A percentile compares a stretch with the other conserved stretches of the same genome.
Conservation (phyloP, 2,888 invertebrate species). For the Drosophila prostipennis region DNA sequence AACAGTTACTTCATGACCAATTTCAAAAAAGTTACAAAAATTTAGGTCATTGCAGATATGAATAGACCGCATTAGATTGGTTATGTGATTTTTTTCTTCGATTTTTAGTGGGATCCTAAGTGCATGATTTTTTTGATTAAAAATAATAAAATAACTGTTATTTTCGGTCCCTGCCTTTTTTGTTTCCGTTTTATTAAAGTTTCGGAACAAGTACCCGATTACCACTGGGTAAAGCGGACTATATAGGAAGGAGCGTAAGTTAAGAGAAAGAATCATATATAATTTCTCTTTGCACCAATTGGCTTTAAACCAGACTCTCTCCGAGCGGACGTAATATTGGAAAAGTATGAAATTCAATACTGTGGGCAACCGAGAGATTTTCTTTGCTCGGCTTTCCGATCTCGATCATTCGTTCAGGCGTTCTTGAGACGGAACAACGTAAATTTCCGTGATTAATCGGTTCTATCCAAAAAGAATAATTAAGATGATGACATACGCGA, state of each 20-base stretch:
- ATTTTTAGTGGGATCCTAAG: too few species aligned
- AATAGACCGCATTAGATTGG: too few species aligned
- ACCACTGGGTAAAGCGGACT: background rate
- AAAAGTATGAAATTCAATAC: background rate
- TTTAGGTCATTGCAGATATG: too few species aligned
- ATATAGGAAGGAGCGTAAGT: background rate
- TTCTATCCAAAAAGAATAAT: background rate
- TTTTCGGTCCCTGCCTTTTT: too few species aligned
- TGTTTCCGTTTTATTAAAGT: too few species aligned
- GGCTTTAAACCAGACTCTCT: background rate
- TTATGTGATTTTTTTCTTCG: too few species aligned
- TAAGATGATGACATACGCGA: slow-evolving; percentile 5
- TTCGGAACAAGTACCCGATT: too few species aligned
- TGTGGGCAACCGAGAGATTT: background rate
- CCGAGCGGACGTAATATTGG: background rate
- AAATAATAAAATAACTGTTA: too few species aligned
- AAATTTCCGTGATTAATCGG: background rate
- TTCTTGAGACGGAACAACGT: background rate
- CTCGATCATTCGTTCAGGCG: background rate
- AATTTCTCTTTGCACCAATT: background rate
- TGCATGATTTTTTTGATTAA: too few species aligned
- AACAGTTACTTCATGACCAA: too few species aligned
- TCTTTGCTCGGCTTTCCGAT: background rate
- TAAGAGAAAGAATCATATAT: background rate
- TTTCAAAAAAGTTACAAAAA: too few species aligned